Evolutionary conservation across 92 coral and sea anemone genomes (phyloP).

Genomic region (Parazoanthus atlanticus): DNA sequence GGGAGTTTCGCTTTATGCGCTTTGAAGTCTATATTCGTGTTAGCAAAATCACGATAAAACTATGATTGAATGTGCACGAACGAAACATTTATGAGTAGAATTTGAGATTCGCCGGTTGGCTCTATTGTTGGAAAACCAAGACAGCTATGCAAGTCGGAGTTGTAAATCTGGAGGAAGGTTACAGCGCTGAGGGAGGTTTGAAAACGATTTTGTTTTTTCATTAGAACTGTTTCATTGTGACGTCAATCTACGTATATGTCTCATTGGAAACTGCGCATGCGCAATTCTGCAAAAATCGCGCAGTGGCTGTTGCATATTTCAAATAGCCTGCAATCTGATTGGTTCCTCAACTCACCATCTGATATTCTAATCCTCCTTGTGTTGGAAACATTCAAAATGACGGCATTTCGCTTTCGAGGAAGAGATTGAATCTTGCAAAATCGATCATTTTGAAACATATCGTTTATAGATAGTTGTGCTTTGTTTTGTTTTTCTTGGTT

Average conservation of each 20-base stretch:
- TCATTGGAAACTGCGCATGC: background rate
- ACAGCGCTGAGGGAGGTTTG: slow-evolving; percentile 10
- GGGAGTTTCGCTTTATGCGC: background rate
- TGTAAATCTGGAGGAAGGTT: background rate
- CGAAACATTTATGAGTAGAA: too few relatives aligned
- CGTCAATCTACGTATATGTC: background rate
- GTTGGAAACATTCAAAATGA: too few relatives aligned
- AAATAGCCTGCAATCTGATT: too few relatives aligned
- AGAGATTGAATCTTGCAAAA: too few relatives aligned
- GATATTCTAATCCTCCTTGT: too few relatives aligned
- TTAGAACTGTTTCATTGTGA: background rate
- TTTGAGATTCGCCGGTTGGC: background rate
- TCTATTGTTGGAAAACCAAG: background rate
- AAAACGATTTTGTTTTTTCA: background rate
- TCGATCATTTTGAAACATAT: too few relatives aligned
- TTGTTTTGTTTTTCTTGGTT: too few relatives aligned
- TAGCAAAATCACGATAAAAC: slow-evolving; percentile 1
- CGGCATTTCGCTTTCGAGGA: too few relatives aligned
- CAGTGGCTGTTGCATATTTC: background rate
- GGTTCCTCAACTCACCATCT: too few relatives aligned
- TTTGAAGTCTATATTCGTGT: slow-evolving; percentile 17
- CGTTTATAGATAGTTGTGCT: too few relatives aligned
- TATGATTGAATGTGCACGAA: background rate
- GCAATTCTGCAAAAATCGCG: background rate
- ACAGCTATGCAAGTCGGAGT: slow-evolving; percentile 18